Conservation (phyloP, 2,888 invertebrate genomes). For the Marronus borbonicus region DNA sequence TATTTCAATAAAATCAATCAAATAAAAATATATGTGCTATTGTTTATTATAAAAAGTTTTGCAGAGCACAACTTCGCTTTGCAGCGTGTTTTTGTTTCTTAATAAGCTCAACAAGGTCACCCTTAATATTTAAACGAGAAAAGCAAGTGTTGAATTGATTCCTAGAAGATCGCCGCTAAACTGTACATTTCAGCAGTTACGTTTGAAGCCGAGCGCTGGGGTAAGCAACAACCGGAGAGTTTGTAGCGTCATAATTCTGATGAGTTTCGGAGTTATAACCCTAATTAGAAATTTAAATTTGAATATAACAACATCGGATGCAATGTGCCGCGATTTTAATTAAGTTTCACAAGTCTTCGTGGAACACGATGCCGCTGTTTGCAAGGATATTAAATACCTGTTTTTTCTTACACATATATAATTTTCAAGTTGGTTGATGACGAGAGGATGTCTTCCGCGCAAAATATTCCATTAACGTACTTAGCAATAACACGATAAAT, state of each 20-base stretch:
- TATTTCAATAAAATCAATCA: too few species aligned
- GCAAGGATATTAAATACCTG: background rate
- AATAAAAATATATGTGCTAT: too few species aligned
- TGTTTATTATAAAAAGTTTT: too few species aligned
- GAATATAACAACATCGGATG: conserved; percentile 40
- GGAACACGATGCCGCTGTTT: conserved; percentile 18
- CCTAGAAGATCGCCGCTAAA: conserved; percentile 6
- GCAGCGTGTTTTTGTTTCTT: too few species aligned
- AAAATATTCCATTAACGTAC: too few species aligned
- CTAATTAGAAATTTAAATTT: conserved; percentile 41
- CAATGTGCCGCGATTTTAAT: conserved; percentile 30
- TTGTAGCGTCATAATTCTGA: conserved; percentile 33
- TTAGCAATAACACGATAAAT: too few species aligned
- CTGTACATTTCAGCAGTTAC: conserved; percentile 26
- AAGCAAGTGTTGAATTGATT: conserved; percentile 25
- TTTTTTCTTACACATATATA: conserved; percentile 3
- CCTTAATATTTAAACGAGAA: conserved; percentile 10
- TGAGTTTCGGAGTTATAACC: conserved; percentile 33
- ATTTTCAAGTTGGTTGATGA: background rate
- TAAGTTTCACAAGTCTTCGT: background rate
- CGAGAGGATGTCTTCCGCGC: too few species aligned
- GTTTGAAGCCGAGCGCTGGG: conserved; percentile 4
- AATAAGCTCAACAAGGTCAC: background rate
- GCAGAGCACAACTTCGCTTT: too few species aligned
- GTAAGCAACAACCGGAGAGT: conserved; percentile 18